These are phyloP conservation scores for Lophotis ruficrista DNA, from an alignment of 2,113 vertebrate species.

Conservation along the genomic window DNA sequence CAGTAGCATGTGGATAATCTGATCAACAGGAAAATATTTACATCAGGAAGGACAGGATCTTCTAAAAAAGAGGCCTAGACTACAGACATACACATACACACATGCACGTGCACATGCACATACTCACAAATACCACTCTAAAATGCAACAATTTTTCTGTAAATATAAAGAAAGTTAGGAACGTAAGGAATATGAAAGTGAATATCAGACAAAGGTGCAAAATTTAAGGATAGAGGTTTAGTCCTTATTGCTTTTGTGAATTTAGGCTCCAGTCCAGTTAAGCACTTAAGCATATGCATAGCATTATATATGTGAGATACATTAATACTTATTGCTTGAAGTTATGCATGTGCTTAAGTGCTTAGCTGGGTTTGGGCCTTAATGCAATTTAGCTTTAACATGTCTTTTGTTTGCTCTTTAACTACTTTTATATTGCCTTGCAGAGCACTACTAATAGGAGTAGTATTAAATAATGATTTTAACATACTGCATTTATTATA, in stretches of 20 bases:
- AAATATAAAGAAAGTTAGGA: background rate
- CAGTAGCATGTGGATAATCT: background rate
- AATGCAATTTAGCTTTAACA: background rate
- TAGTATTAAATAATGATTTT: background rate
- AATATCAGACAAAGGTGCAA: background rate
- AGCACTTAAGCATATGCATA: background rate
- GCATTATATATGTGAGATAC: background rate
- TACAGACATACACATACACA: background rate
- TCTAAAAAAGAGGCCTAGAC: background rate
- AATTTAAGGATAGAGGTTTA: background rate
- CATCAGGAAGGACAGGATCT: background rate
- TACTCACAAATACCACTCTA: background rate
- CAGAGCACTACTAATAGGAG: background rate
- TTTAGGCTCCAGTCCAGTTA: slow-evolving; percentile 6
- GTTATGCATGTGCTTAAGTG: background rate
- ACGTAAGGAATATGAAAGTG: background rate
- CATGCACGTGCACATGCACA: too few relatives aligned
- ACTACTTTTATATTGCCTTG: background rate
- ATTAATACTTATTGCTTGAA: background rate
- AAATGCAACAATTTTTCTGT: background rate
- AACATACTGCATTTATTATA: background rate
- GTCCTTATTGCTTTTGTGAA: background rate
- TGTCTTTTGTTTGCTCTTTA: background rate
- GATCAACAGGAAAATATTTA: background rate
- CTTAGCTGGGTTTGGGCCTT: slow-evolving; percentile 2